These are phyloP conservation scores for Phenganax marumi DNA, from an alignment of 92 coral and sea anemone genomes.

Conservation along the genomic window DNA sequence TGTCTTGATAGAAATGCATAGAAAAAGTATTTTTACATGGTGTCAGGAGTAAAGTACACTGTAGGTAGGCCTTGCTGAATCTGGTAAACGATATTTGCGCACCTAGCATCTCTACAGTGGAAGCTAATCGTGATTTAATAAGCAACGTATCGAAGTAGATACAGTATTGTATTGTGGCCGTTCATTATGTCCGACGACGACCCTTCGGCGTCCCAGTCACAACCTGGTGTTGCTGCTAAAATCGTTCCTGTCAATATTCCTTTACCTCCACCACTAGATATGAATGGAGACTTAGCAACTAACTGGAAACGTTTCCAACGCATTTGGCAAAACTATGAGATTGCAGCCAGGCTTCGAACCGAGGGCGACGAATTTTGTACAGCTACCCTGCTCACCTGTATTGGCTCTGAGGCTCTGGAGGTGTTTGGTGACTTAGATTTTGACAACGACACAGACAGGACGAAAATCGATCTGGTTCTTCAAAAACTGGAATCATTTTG, in stretches of 20 bases:
- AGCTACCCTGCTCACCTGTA: constrained; percentile 59
- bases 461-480: constrained; percentile 44
- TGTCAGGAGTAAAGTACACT: constrained; percentile 22
- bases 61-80: background rate
- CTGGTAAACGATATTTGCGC: background rate
- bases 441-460: too few relatives aligned
- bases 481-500: constrained; percentile 54
- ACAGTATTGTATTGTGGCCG: background rate
- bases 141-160: background rate
- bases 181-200: constrained; percentile 16
- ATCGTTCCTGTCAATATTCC: constrained; percentile 48
- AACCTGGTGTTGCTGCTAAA: background rate
- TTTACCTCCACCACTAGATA: constrained; percentile 50
- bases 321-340: constrained; percentile 59
- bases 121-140: background rate
- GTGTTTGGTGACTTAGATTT: constrained; percentile 57
- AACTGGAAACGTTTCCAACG: too few relatives aligned
- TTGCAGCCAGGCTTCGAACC: constrained; percentile 42
- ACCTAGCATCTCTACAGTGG: background rate
- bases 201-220: background rate
- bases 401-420: constrained; percentile 55
- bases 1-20: too few relatives aligned
- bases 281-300: constrained; percentile 48
- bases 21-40: too few relatives aligned
- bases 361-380: constrained; percentile 44